Evolutionary conservation across 2,888 invertebrate species (phyloP).

Genomic region (Eurois occulta): DNA sequence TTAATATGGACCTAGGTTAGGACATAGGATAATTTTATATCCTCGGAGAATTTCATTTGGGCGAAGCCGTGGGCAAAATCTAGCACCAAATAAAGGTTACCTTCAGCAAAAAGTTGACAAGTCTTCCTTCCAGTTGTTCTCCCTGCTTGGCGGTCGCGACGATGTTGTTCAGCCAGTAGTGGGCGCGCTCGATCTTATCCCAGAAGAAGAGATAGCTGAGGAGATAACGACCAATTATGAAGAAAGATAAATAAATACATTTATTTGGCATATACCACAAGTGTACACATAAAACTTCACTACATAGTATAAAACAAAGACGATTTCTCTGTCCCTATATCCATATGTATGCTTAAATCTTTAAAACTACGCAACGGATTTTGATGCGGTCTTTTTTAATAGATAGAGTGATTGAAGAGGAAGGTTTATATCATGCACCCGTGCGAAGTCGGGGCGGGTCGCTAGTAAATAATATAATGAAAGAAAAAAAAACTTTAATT

Average conservation of each 20-base stretch:
- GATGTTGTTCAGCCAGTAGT: conserved; percentile 96
- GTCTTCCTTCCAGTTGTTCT: conserved; percentile 94
- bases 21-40: background rate
- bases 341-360: too few species aligned
- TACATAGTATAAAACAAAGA: too few species aligned
- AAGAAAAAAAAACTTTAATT: too few species aligned
- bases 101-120: conserved; percentile 94
- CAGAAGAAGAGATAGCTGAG: conserved; percentile 95
- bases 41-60: background rate
- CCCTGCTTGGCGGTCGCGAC: conserved; percentile 94
- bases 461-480: too few species aligned
- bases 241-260: background rate
- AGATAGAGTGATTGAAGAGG: too few species aligned
- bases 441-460: too few species aligned
- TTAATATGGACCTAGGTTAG: background rate
- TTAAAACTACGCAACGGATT: too few species aligned
- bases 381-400: too few species aligned
- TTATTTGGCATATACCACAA: background rate
- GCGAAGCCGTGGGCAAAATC: background rate
- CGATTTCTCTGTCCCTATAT: too few species aligned
- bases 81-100: conserved; percentile 76
- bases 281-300: too few species aligned
- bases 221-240: background rate
- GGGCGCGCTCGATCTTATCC: conserved; percentile 97
- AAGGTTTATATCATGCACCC: too few species aligned